Evolutionary conservation across 2,113 vertebrate genomes (phyloP).

Genomic region (Gallinago undulata): DNA sequence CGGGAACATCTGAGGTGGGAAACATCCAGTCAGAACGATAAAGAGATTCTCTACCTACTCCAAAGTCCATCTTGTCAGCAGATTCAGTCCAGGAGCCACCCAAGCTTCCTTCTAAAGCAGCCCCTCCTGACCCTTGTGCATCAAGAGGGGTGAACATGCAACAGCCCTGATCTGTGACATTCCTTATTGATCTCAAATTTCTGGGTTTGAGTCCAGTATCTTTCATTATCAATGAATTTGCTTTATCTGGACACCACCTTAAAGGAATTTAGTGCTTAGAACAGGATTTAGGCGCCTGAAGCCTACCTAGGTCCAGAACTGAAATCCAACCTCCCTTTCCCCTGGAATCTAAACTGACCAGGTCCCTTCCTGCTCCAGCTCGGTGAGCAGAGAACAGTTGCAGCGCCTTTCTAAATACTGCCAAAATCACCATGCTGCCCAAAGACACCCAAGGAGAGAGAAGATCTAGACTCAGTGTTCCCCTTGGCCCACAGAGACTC

Average conservation of each 20-base stretch:
- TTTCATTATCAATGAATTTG: not conserved
- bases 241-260: not conserved
- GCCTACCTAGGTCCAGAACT: not conserved
- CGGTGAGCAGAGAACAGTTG: not conserved
- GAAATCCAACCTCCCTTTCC: not conserved
- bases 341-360: not conserved
- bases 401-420: not conserved
- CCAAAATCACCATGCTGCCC: not conserved
- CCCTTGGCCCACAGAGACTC: not conserved
- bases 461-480: not conserved
- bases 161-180: accelerated
- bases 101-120: not conserved
- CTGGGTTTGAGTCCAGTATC: not conserved
- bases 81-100: not conserved
- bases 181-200: not conserved
- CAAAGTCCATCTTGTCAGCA: not conserved
- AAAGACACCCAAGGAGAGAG: not conserved
- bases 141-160: not conserved
- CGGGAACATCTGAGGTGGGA: conserved; percentile 79
- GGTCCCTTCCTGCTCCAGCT: not conserved
- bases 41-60: not conserved
- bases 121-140: not conserved
- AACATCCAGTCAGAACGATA: not conserved
- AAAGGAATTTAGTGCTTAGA: not conserved
- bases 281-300: not conserved